These are phyloP conservation scores for Cyclopterus lumpus DNA, from an alignment of 2,797 vertebrate species.

Conservation along the genomic window DNA sequence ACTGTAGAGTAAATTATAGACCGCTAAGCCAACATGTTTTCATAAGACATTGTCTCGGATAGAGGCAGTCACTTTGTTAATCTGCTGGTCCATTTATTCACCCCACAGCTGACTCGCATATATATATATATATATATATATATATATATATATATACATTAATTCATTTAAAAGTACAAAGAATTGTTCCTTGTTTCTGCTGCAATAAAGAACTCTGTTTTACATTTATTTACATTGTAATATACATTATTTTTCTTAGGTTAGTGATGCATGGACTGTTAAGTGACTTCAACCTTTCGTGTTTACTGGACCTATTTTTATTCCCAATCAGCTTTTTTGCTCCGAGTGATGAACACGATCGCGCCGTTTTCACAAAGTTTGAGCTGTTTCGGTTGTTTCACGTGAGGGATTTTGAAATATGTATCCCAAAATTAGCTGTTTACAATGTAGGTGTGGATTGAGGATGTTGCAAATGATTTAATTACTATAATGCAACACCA, in stretches of 20 bases:
- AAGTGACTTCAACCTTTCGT: neutral
- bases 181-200: neutral
- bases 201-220: neutral
- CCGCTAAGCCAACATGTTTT: slow-evolving; percentile 44
- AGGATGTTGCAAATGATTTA: neutral
- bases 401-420: neutral
- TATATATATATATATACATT: no score
- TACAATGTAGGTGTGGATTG: neutral
- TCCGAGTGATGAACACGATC: neutral
- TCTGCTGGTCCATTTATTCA: slow-evolving; percentile 42
- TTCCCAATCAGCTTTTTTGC: neutral
- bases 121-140: neutral
- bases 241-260: neutral
- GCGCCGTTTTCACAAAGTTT: neutral
- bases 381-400: neutral
- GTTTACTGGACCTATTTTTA: neutral
- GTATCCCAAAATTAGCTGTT: neutral
- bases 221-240: neutral
- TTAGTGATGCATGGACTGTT: neutral
- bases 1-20: slow-evolving; percentile 40
- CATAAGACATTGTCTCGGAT: slow-evolving; percentile 19
- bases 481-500: neutral
- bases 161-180: neutral
- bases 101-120: slow-evolving; percentile 8
- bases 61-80: slow-evolving; percentile 39